Evolutionary conservation across 2,888 invertebrate species (phyloP).

Genomic region (Pyrocoelia pectoralis): DNA sequence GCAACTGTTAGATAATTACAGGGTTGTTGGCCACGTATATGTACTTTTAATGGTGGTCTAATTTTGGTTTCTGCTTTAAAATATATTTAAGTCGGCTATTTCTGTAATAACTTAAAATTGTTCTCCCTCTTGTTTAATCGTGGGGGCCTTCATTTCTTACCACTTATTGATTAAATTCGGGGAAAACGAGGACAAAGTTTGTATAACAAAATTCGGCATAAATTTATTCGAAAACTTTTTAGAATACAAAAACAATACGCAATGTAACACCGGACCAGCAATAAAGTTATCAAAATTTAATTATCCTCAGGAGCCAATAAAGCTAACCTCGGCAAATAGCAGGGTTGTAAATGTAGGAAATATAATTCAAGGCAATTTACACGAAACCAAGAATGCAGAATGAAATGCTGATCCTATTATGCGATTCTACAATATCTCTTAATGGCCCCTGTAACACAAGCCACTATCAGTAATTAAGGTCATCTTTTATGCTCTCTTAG

Average conservation of each 20-base stretch:
- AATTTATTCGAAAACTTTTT: neutral
- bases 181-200: too few relatives aligned
- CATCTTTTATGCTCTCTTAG: slow-evolving; percentile 40
- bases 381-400: slow-evolving; percentile 38
- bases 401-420: slow-evolving; percentile 46
- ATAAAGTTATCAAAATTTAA: slow-evolving; percentile 35
- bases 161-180: too few relatives aligned
- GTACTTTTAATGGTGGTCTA: too few relatives aligned
- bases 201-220: neutral
- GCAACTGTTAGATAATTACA: neutral
- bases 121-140: too few relatives aligned
- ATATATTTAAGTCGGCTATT: neutral
- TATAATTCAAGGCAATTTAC: slow-evolving; percentile 40
- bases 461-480: slow-evolving; percentile 45
- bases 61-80: neutral
- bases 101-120: too few relatives aligned
- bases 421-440: slow-evolving; percentile 46
- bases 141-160: too few relatives aligned
- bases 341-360: slow-evolving; percentile 39
- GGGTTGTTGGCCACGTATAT: neutral
- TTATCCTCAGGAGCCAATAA: slow-evolving; percentile 24
- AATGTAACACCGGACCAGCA: neutral
- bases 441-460: slow-evolving; percentile 44
- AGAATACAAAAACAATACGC: neutral
- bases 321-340: slow-evolving; percentile 38